Base-by-base conservation (phyloP, 2,113 vertebrate species). In the Sinosuthora webbiana region DNA sequence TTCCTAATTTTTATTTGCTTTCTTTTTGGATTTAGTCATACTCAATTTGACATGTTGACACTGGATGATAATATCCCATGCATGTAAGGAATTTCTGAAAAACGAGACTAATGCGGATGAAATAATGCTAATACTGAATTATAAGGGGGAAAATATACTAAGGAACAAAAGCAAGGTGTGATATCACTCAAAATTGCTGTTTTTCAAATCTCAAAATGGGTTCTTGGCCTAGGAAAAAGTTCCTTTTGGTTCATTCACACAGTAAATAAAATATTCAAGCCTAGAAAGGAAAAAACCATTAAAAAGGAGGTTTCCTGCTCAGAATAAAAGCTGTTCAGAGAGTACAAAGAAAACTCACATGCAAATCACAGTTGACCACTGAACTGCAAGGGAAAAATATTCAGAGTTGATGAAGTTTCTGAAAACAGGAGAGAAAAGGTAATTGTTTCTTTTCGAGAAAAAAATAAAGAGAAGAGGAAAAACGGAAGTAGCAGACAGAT, bases 11-110 rank as follows among this genome's bases (percentile, higher is more conserved):
- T 83, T 67, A 47, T 53, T 93, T 82, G 39, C 49, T 95, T 92
- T 83, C 63, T 77, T 86, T 52, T 88, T 41, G 75, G n/a, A 92
- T 87, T 92, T 92, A 90, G 55, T 93, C 56, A 74, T 37, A 60
- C 22, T 81, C 22, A 63, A 55, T 74, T n/a, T 89, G 93, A 82
- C 56, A 17, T n/a, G 17, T 39, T 87, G 77, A 39, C 64, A 87
- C 16, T 6, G 31, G 69, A 49, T 73, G 62, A 91, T 35, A 91
- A 95, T 62, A 71, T 14, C 37, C 23, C 17, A 41, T 2, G 2
- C 0, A 2, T 57, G 13, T 35, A 82, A 31, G 18, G n/a, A 68
- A 67, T 77, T 77, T 83, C 63, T 69, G 25, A 62, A 92, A 78
- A 87, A 75, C 41, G 7, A 75, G 37, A 78, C 41, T 28, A 64